Evolutionary conservation across 2,113 vertebrate species (phyloP), one percentile per base, ranked within the genome.

Genomic region (Baryphthengus martii): DNA sequence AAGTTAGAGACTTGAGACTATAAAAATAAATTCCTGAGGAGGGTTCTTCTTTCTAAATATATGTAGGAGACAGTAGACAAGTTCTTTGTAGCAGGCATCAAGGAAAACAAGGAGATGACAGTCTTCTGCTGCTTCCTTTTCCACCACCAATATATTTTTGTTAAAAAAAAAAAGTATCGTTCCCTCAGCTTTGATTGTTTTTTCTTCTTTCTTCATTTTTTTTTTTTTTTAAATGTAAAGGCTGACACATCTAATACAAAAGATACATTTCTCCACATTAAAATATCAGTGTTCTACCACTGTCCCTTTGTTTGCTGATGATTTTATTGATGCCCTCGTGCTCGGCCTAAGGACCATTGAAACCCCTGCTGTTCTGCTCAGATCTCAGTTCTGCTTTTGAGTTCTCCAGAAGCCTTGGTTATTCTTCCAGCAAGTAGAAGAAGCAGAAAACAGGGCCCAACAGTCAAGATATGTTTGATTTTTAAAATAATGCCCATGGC

Each of bases 31-130:
- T 45, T 44, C 45, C 68, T 49, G 16, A 74, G 35, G 67, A 86
- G 23, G 16, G 12, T 86, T 66, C 16, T 92, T 95, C 53, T 74
- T 89, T 90, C 55, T 49, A 93, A 83, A 77, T 67, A 66, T 15
- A 59, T 66, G 67, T 95, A 86, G 86, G 85, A 94, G 88, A 95
- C 33, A 76, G 40, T 49, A 92, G 88, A 74, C 86, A 90, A 93
- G 86, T 86, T 83, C 88, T 85, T 93, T 94, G 79, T 90, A 72
- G 39, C 45, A 90, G 76, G 18, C 63, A 67, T 88, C 79, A 94
- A 86, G 56, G 39, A 82, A 87, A 97, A 91, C 40, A 94, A 72
- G 91, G 21, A 65, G 77, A 74, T 94, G 79, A 95, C 76, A 90
- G 14, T 75, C 63, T 88, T 82, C 72, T 89, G 65, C 50, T 61